Evolutionary conservation across 92 coral and sea anemone species (phyloP), one percentile per base, ranked within the genome.

Genomic region (Parazoanthus atlanticus): DNA sequence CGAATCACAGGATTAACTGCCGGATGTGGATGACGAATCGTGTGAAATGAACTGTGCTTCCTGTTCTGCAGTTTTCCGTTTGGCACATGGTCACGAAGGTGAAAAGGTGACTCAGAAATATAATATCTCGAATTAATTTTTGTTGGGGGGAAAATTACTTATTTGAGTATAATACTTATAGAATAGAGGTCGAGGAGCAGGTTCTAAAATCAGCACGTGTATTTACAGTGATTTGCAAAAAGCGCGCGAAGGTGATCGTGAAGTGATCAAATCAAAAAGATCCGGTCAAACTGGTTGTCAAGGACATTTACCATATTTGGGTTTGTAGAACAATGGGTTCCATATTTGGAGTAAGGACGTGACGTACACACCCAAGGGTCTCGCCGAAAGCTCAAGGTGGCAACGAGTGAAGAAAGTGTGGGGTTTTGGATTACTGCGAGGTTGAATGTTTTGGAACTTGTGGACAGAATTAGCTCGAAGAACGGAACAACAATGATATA

Each of bases 171-270:
- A 13, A 52, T 52, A 52, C 58, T 13, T 19, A 16, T 52, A 13
- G 19, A 52, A 52, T 15, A 52, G 10, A 8, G 49, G 49, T 46
- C 58, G 21, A 52, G 58, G 4, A 12, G 19, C 21, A 0, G 17
- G 56, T 19, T 56, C 8, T 56, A 16, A 56, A 54, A 54, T 54
- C 25, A 1, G 25, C 25, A 56, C 19, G 25, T 56, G 25, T 56
- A 15, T 21, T 17, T 16, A 56, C 19, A 56, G 25, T 2, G 65
- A 91, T 91, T 91, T 54, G 76, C 93, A 91, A 86, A 92, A 93
- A 93, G 47, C 91, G 94, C 96, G 94, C 96, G 91, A 94, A 94
- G 86, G 49, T 46, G 49, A 8, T 11, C 49, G 1, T 46, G 41
- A 31, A 88, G 19, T 88, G 89, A 83, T 91, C 74, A 15, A 80